Percentiles rank a stretch among this genome's conserved stretches.
These are phyloP conservation scores for Palaemon carinicauda DNA, from an alignment of 1,140 invertebrate species.

Conservation along the genomic window DNA sequence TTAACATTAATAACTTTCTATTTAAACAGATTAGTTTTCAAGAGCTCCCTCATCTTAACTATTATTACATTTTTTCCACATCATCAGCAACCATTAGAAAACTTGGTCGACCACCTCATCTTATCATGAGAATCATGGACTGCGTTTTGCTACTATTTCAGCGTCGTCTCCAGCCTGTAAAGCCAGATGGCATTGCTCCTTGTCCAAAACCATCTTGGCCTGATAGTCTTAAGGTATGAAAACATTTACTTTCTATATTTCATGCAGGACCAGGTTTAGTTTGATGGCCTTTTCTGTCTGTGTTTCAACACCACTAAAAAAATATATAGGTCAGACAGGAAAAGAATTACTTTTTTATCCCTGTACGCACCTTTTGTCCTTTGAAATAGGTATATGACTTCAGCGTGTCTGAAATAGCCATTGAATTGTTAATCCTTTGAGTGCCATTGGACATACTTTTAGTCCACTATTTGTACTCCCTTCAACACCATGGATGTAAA, in stretches of 20 bases:
- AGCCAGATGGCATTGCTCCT: constrained; percentile 79
- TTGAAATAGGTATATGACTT: too few species aligned
- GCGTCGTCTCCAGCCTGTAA: constrained; percentile 81
- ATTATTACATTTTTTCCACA: constrained; percentile 9
- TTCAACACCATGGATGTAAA: too few species aligned
- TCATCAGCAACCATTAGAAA: constrained; percentile 87
- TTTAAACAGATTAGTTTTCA: neutral
- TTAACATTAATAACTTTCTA: too few species aligned
- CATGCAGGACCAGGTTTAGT: neutral
- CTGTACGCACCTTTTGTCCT: too few species aligned
- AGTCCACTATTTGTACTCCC: too few species aligned
- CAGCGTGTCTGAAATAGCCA: too few species aligned
- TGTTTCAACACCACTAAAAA: neutral
- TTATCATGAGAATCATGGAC: constrained; percentile 99
- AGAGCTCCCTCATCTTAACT: neutral
- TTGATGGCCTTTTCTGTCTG: neutral
- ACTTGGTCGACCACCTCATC: constrained; percentile 90
- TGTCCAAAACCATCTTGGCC: constrained; percentile 95
- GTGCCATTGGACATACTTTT: too few species aligned
- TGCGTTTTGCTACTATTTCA: constrained; percentile 94
- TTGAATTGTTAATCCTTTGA: too few species aligned
- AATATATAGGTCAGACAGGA: too few species aligned
- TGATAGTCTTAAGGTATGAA: constrained; percentile 86
- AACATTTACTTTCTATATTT: neutral
- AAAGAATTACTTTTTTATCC: too few species aligned